Conservation (phyloP, 2,888 invertebrate species). For the Elysia crispata region DNA sequence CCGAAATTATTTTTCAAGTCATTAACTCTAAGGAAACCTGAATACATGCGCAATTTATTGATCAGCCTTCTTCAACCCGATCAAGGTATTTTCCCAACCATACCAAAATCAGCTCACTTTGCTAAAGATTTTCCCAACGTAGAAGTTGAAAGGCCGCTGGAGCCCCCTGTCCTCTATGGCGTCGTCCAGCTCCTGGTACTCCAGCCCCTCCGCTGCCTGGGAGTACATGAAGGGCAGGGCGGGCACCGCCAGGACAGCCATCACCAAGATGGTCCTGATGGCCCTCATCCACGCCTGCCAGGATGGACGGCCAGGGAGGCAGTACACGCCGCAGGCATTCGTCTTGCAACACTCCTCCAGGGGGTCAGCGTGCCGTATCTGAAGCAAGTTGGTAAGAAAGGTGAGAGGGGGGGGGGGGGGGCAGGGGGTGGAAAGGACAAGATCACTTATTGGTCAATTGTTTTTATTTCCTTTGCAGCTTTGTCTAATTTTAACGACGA, state of each 20-base stretch:
- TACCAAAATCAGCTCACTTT: conserved; percentile 1
- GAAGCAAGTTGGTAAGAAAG: too few relatives aligned
- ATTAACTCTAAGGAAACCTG: too few relatives aligned
- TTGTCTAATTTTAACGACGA: too few relatives aligned
- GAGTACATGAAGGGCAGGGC: conserved; percentile 47
- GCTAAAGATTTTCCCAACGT: conserved; percentile 31
- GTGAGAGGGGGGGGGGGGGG: too few relatives aligned
- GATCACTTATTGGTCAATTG: too few relatives aligned
- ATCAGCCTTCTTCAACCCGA: too few relatives aligned
- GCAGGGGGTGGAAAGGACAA: background rate
- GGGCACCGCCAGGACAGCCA: conserved; percentile 43
- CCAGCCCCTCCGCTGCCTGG: conserved; percentile 34
- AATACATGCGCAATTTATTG: too few relatives aligned
- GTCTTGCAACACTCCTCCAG: conserved; percentile 49
- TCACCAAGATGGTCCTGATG: conserved; percentile 43
- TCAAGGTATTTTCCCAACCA: too few relatives aligned
- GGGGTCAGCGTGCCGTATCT: conserved; percentile 48
- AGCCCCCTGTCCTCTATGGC: conserved; percentile 24
- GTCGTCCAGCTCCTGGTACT: conserved; percentile 40
- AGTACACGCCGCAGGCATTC: conserved; percentile 39
- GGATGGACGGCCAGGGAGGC: conserved; percentile 40
- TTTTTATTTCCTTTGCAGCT: too few relatives aligned
- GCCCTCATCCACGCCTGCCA: conserved; percentile 46
- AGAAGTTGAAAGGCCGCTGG: conserved; percentile 42
- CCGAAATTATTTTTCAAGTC: too few relatives aligned